Evolutionary conservation across 2,797 vertebrate species (phyloP).

Genomic region (Anabas testudineus): DNA sequence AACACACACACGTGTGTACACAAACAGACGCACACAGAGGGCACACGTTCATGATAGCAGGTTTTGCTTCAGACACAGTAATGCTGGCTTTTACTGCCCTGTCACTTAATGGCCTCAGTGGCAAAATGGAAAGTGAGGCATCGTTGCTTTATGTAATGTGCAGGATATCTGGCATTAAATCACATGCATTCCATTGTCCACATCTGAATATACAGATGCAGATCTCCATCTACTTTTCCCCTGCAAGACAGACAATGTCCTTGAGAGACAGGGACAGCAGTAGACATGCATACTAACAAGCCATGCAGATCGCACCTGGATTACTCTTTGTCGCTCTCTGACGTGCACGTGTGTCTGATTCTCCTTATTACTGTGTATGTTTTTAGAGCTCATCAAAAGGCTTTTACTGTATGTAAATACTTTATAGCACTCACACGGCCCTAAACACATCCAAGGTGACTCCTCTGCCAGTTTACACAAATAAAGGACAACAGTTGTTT

Average conservation of each 20-base stretch:
- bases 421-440: conserved; percentile 18
- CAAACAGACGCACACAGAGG: conserved; percentile 16
- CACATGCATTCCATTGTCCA: conserved; percentile 19
- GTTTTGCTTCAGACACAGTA: conserved; percentile 48
- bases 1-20: conserved; percentile 24
- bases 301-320: conserved; percentile 52
- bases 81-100: conserved; percentile 53
- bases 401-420: conserved; percentile 14
- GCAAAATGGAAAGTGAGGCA: conserved; percentile 10
- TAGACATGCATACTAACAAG: conserved; percentile 70
- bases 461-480: conserved; percentile 15
- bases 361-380: conserved; percentile 15
- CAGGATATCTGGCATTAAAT: conserved; percentile 38
- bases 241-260: conserved; percentile 53
- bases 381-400: conserved; percentile 44
- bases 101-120: conserved; percentile 59
- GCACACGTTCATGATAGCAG: conserved; percentile 33
- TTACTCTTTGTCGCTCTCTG: conserved; percentile 35
- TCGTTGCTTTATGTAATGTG: conserved; percentile 32
- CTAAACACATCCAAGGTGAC: conserved; percentile 48
- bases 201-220: conserved; percentile 49
- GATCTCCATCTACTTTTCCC: conserved; percentile 37
- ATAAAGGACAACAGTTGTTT: conserved; percentile 31
- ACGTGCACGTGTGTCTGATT: conserved; percentile 36
- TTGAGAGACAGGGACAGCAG: conserved; percentile 62